These are phyloP conservation scores for Neosilurus mollespiculum DNA, from an alignment of 2,797 vertebrate species.

Conservation along the genomic window DNA sequence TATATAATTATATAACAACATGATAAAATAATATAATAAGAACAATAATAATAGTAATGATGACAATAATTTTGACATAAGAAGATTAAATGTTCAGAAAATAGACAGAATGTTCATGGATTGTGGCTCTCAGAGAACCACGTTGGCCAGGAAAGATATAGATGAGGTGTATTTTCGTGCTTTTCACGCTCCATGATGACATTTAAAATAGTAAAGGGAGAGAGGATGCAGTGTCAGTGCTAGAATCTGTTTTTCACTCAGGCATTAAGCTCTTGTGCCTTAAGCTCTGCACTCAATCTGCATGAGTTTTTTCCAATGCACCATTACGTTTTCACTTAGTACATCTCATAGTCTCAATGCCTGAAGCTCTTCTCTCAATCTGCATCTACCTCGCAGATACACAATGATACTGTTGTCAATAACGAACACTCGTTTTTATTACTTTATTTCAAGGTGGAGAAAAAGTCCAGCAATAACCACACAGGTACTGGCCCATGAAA, in stretches of 20 bases:
- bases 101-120: neutral
- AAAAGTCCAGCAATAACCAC: constrained; percentile 44
- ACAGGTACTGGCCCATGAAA: constrained; percentile 51
- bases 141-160: constrained; percentile 46
- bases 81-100: constrained; percentile 42
- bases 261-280: neutral
- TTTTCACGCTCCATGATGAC: constrained; percentile 54
- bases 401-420: constrained; percentile 26
- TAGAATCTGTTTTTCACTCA: constrained; percentile 32
- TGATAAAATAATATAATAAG: no score
- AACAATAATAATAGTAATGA: constrained; percentile 7
- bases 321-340: constrained; percentile 19
- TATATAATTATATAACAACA: no score
- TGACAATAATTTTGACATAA: constrained; percentile 36
- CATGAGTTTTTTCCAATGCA: constrained; percentile 24
- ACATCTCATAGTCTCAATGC: constrained; percentile 12
- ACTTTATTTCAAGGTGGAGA: constrained; percentile 34
- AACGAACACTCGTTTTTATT: constrained; percentile 31
- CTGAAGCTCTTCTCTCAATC: constrained; percentile 21
- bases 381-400: neutral
- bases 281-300: constrained; percentile 3
- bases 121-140: constrained; percentile 19
- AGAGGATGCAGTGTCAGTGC: constrained; percentile 61
- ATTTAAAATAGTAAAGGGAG: constrained; percentile 65
- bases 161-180: constrained; percentile 58